Conservation (phyloP, 2,797 vertebrate species). For the Labeo calbasu region DNA sequence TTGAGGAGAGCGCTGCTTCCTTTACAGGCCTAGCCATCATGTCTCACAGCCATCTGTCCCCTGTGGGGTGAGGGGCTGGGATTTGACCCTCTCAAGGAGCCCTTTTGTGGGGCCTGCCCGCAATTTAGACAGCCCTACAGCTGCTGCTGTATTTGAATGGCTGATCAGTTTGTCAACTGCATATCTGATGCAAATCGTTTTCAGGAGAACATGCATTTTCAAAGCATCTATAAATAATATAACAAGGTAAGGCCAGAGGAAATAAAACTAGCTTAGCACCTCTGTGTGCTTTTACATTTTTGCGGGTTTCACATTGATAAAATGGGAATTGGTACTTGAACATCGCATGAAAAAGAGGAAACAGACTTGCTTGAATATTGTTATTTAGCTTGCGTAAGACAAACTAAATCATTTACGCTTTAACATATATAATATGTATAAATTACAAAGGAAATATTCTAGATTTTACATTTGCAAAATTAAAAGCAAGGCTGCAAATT, state of each 20-base stretch:
- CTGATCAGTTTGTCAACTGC: conserved; percentile 42
- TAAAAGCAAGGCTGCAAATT: neutral
- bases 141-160: conserved; percentile 55
- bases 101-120: conserved; percentile 58
- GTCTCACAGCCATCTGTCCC: conserved; percentile 64
- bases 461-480: neutral
- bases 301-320: neutral
- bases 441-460: neutral
- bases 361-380: neutral
- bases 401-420: no score
- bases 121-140: conserved; percentile 59
- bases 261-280: conserved; percentile 33
- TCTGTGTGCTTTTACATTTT: conserved; percentile 10
- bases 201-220: neutral
- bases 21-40: conserved; percentile 52
- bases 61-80: conserved; percentile 57
- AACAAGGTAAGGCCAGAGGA: conserved; percentile 21
- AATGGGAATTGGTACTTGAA: neutral
- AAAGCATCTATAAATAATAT: conserved; percentile 24
- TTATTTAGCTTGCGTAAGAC: neutral
- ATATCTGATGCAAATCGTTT: neutral
- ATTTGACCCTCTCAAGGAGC: conserved; percentile 56
- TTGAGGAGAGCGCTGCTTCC: conserved; percentile 31
- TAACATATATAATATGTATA: neutral
- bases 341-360: conserved; percentile 6